These are phyloP conservation scores for Poicephalus meyeri DNA, from an alignment of 2,113 vertebrate species.

Conservation along the genomic window DNA sequence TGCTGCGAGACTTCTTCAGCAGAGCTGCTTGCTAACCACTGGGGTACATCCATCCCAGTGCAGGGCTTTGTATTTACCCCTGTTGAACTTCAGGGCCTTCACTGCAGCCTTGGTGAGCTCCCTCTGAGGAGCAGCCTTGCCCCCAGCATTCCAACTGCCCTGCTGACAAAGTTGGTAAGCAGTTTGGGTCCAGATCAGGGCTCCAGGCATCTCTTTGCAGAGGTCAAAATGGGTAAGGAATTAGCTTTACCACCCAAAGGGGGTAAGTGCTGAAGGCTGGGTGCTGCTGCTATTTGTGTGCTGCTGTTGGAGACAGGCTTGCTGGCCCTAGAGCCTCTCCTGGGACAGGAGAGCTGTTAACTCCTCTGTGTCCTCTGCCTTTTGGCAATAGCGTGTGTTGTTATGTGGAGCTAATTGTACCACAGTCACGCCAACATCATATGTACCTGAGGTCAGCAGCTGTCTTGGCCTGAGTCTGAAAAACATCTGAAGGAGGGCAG, in stretches of 20 bases:
- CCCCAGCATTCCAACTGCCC: fast-evolving
- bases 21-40: background rate
- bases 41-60: fast-evolving
- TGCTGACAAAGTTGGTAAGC: background rate
- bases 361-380: background rate
- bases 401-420: background rate
- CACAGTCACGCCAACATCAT: background rate
- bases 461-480: background rate
- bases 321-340: background rate
- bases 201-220: background rate
- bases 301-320: background rate
- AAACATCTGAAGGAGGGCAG: background rate
- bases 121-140: background rate
- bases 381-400: background rate
- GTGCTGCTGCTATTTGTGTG: fast-evolving
- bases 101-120: background rate
- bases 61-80: background rate
- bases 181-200: background rate
- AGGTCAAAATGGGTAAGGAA: background rate
- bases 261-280: fast-evolving
- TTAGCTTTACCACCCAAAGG: fast-evolving
- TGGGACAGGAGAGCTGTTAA: background rate
- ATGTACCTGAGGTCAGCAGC: background rate
- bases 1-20: fast-evolving
- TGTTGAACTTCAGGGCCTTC: background rate